These are phyloP conservation scores for Cuculus canorus DNA, from an alignment of 2,797 vertebrate species.

Conservation along the genomic window DNA sequence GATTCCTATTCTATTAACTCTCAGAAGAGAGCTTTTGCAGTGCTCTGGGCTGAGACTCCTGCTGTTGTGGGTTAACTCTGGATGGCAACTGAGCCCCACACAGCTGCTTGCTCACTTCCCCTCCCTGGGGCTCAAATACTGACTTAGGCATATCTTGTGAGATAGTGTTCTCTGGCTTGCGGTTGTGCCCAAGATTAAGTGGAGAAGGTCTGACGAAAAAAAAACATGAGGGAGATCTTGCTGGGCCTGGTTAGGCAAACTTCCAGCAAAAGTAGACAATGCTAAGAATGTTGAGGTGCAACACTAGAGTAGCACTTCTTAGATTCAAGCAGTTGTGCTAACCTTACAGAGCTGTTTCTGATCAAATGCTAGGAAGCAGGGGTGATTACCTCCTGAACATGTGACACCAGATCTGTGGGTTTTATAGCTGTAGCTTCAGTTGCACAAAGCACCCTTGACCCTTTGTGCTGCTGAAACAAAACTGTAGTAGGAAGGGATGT, in stretches of 20 bases:
- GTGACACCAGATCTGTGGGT: background rate
- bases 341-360: background rate
- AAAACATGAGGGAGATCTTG: background rate
- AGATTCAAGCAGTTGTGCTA: background rate
- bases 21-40: background rate
- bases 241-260: background rate
- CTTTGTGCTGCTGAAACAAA: background rate
- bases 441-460: background rate
- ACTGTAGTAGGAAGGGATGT: background rate
- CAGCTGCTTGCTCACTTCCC: background rate
- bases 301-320: background rate
- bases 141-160: background rate
- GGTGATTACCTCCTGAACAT: background rate
- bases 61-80: background rate
- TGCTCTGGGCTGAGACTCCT: constrained; percentile 20
- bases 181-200: background rate
- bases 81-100: background rate
- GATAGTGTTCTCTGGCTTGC: background rate
- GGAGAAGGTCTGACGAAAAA: background rate
- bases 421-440: background rate
- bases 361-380: background rate
- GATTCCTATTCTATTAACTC: background rate
- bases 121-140: too few species aligned
- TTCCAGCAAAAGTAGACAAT: background rate
- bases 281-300: background rate